These are phyloP conservation scores for Peromyscus leucopus DNA, from an alignment of 2,113 vertebrate species.

Conservation along the genomic window DNA sequence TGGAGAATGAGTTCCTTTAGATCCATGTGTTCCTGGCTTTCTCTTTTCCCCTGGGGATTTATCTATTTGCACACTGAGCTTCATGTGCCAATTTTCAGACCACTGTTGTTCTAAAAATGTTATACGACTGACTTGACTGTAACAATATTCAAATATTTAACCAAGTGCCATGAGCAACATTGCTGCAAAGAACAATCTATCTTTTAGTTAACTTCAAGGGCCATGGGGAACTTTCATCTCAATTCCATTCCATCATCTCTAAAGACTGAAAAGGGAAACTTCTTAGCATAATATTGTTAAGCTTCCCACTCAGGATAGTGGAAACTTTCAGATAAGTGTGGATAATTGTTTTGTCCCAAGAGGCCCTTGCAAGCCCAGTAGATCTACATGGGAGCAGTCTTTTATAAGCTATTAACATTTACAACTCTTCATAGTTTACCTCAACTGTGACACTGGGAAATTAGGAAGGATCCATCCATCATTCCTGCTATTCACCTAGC, in stretches of 20 bases:
- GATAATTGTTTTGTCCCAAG: constrained; percentile 4
- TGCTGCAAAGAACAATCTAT: constrained; percentile 73
- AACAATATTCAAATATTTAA: constrained; percentile 77
- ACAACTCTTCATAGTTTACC: constrained; percentile 1
- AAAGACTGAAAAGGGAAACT: constrained; percentile 57
- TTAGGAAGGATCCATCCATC: neutral
- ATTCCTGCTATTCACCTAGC: neutral
- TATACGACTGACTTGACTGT: neutral
- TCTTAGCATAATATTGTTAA: constrained; percentile 67
- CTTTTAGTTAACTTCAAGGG: constrained; percentile 80
- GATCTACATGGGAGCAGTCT: neutral
- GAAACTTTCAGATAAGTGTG: constrained; percentile 49
- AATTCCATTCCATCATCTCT: constrained; percentile 71
- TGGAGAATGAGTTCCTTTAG: neutral
- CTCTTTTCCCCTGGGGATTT: neutral
- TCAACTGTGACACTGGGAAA: constrained; percentile 22
- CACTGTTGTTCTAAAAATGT: constrained; percentile 25
- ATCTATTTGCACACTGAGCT: neutral
- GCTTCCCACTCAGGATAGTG: neutral
- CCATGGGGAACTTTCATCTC: constrained; percentile 78
- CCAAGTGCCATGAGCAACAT: constrained; percentile 77
- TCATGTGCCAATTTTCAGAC: constrained; percentile 20
- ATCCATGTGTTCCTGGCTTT: neutral
- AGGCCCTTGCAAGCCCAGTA: neutral
- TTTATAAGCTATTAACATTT: neutral